These are phyloP conservation scores for Petrophora chlorosata DNA, from an alignment of 2,888 invertebrate species.

Conservation along the genomic window DNA sequence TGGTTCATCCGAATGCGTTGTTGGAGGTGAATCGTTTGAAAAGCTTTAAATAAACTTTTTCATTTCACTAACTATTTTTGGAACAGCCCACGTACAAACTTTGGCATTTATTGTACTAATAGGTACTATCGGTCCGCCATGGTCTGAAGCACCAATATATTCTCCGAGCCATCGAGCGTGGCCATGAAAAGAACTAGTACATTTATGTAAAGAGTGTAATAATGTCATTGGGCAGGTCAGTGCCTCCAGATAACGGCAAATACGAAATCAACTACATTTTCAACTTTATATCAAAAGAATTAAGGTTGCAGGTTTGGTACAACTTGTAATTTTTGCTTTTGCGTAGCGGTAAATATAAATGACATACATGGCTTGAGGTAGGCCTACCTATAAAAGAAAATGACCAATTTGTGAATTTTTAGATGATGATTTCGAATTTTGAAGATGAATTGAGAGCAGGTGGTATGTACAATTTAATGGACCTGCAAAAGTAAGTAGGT, in stretches of 20 bases:
- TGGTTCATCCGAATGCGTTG: too few relatives aligned
- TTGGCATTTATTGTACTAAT: too few relatives aligned
- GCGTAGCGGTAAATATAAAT: conserved; percentile 3
- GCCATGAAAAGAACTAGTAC: neutral
- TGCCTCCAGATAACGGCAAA: conserved; percentile 37
- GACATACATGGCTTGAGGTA: neutral
- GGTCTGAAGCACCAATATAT: too few relatives aligned
- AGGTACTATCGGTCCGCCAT: too few relatives aligned
- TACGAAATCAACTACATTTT: neutral
- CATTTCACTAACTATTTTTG: too few relatives aligned
- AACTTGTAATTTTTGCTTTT: conserved; percentile 4
- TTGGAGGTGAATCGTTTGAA: too few relatives aligned
- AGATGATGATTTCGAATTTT: neutral
- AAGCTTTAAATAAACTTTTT: too few relatives aligned
- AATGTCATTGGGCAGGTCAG: conserved; percentile 51
- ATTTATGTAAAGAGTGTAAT: conserved; percentile 20
- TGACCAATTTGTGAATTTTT: conserved; percentile 5
- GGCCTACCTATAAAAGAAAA: neutral
- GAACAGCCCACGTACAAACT: too few relatives aligned
- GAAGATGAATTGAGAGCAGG: neutral
- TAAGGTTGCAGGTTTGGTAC: neutral
- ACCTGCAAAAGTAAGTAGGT: too few relatives aligned
- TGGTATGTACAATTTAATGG: too few relatives aligned
- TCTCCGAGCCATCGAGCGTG: too few relatives aligned
- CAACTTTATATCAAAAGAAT: neutral